Percentiles rank a stretch among this genome's conserved stretches.
Evolutionary conservation across 2,113 vertebrate genomes (phyloP).

Genomic region (Oryzias melastigma): DNA sequence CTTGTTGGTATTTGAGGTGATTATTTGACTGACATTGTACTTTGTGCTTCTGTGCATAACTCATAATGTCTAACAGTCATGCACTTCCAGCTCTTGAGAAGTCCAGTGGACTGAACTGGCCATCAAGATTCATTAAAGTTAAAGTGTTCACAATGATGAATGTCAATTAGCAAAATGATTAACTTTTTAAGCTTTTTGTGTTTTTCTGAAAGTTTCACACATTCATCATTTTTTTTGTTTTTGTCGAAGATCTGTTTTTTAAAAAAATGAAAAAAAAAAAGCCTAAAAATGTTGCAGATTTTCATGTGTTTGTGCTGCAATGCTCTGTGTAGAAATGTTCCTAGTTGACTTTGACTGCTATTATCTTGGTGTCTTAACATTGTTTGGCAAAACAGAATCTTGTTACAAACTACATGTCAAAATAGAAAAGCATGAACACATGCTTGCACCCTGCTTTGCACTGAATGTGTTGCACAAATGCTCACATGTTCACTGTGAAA

Average conservation of each 20-base stretch:
- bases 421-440: constrained; percentile 16
- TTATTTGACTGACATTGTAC: no score
- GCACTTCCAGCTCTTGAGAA: no score
- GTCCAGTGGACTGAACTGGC: no score
- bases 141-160: no score
- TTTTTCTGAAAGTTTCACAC: no score
- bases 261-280: constrained; percentile 1
- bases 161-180: no score
- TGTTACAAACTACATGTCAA: constrained; percentile 38
- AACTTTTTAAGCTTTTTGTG: no score
- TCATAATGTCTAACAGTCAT: no score
- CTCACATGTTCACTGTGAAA: background rate
- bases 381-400: constrained; percentile 37
- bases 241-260: background rate
- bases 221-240: no score
- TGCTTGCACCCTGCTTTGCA: background rate
- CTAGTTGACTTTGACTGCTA: constrained; percentile 22
- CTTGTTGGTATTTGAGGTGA: no score
- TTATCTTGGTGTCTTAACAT: constrained; percentile 44
- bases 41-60: no score
- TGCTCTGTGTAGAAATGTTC: constrained; percentile 24
- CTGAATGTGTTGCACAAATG: background rate
- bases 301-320: constrained; percentile 15
- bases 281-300: constrained; percentile 9
- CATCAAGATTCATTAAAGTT: no score